phyloP scores from a whole-genome alignment of 2,797 vertebrate species.

The Oreonectes daqikongensis region DNA sequence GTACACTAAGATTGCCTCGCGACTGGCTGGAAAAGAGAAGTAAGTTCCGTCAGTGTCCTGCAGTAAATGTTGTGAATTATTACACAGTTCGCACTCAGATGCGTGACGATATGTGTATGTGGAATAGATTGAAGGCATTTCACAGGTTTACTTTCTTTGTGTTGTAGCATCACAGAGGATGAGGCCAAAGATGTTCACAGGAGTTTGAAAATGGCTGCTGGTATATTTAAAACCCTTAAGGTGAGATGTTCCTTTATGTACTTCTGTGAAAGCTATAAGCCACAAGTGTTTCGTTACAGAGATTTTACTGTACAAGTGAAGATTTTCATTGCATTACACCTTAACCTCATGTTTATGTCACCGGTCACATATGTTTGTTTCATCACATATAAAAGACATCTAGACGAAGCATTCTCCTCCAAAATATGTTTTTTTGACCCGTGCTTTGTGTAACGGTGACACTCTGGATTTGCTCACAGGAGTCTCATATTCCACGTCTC shows the following conservation, averaged over 20 bases:
- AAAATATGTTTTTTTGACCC: background rate
- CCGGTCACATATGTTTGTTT: too few species aligned
- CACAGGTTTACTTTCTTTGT: background rate
- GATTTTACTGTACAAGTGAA: too few species aligned
- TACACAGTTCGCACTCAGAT: too few species aligned
- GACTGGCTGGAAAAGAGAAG: constrained; percentile 96
- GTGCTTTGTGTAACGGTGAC: background rate
- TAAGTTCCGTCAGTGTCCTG: constrained; percentile 69
- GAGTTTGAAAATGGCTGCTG: constrained; percentile 92
- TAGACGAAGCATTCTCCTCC: too few species aligned
- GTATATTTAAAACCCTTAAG: constrained; percentile 95
- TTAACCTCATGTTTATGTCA: too few species aligned
- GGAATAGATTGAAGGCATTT: background rate
- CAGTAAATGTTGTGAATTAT: background rate
- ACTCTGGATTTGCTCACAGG: constrained; percentile 71
- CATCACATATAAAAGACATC: too few species aligned
- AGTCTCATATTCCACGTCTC: constrained; percentile 87
- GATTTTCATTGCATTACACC: too few species aligned
- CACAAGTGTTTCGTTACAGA: background rate
- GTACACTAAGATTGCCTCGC: constrained; percentile 96
- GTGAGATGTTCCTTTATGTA: constrained; percentile 73
- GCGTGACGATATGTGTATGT: too few species aligned
- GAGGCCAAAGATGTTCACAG: constrained; percentile 97
- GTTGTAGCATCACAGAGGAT: constrained; percentile 86
- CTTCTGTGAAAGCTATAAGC: background rate